Evolutionary conservation across 2,797 vertebrate genomes (phyloP).

Genomic region (Lagorchestes hirsutus): DNA sequence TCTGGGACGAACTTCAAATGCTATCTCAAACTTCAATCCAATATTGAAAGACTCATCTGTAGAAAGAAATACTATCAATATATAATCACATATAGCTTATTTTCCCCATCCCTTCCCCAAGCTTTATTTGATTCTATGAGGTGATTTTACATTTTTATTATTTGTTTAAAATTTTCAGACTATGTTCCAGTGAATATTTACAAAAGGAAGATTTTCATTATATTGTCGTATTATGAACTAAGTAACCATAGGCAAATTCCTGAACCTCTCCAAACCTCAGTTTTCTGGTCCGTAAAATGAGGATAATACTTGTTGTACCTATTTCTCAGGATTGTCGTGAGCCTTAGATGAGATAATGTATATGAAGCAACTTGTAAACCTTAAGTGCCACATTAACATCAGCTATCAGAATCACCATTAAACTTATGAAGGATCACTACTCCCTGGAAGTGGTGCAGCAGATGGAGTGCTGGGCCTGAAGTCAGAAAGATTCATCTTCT

Average conservation of each 20-base stretch:
- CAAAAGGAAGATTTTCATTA: background rate
- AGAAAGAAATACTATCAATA: slow-evolving; percentile 54
- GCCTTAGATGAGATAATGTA: background rate
- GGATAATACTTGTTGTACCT: background rate
- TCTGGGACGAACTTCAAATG: slow-evolving; percentile 94
- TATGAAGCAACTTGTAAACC: background rate
- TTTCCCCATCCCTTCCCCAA: background rate
- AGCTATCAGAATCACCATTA: background rate
- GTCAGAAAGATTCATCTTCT: background rate
- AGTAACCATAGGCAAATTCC: background rate
- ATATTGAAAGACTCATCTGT: slow-evolving; percentile 93
- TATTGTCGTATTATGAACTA: background rate
- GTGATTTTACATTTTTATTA: background rate
- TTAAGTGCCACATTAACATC: background rate
- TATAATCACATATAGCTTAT: background rate
- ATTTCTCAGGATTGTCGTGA: background rate
- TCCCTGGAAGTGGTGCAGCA: background rate
- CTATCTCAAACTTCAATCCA: slow-evolving; percentile 92
- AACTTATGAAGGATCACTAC: background rate
- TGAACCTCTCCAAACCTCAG: background rate
- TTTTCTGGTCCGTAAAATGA: background rate
- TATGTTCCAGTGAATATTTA: background rate
- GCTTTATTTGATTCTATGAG: background rate
- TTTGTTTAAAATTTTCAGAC: background rate
- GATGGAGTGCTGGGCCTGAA: background rate